Percentiles rank a stretch among this genome's conserved stretches.
These are phyloP conservation scores for Myrmophylax atrothorax DNA, from an alignment of 2,113 vertebrate species.

Conservation along the genomic window DNA sequence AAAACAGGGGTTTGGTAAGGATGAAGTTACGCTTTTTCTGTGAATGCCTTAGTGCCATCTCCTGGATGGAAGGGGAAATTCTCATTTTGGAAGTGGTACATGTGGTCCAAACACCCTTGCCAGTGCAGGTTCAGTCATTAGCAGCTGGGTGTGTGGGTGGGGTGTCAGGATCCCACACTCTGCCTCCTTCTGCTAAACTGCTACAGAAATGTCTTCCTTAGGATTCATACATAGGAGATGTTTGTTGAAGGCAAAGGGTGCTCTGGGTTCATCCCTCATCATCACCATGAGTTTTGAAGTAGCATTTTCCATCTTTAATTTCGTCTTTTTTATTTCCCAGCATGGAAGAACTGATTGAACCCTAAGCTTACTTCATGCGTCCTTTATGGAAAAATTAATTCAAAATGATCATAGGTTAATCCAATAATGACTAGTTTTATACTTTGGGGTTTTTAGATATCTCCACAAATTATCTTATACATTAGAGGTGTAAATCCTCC, in stretches of 20 bases:
- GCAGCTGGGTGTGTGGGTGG: neutral
- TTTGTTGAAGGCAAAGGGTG: neutral
- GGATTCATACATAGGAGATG: neutral
- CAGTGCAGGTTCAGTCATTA: neutral
- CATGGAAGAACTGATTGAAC: neutral
- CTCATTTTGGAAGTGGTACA: neutral
- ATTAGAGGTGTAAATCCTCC: neutral
- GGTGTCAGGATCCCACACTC: neutral
- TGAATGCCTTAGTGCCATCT: constrained; percentile 27
- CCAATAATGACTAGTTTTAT: neutral
- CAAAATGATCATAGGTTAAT: neutral
- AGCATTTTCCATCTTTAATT: neutral
- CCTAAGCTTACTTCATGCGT: neutral
- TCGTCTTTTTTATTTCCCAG: neutral
- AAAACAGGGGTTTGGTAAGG: neutral
- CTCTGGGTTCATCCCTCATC: neutral
- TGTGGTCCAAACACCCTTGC: fast-evolving
- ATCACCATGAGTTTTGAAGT: neutral
- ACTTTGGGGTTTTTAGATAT: neutral
- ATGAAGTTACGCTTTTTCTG: neutral
- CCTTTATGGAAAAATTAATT: neutral
- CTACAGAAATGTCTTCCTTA: neutral
- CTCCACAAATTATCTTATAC: neutral
- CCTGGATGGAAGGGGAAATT: constrained; percentile 16
- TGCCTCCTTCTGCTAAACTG: neutral